Conservation (phyloP, 2,113 vertebrate species). For the Miniopterus natalensis region DNA sequence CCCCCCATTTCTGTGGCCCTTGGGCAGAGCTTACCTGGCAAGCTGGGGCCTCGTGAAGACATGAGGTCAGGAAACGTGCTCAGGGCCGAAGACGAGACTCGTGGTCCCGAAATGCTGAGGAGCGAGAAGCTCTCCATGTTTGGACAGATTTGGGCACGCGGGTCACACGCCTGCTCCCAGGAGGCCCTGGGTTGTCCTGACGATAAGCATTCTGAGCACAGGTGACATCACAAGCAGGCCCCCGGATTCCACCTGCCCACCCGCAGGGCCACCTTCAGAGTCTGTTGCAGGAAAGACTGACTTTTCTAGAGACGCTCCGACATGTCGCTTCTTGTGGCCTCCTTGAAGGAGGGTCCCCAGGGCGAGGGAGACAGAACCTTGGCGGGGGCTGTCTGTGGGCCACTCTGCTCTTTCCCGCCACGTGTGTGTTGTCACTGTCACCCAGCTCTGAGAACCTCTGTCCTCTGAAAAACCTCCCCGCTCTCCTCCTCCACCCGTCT, state of each 20-base stretch:
- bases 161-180: background rate
- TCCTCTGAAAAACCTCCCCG: background rate
- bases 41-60: background rate
- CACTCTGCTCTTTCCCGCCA: background rate
- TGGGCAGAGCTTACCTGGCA: conserved; percentile 70
- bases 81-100: background rate
- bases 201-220: background rate
- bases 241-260: background rate
- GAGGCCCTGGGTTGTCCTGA: background rate
- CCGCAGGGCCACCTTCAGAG: background rate
- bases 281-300: background rate
- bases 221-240: conserved; percentile 75
- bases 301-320: background rate
- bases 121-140: conserved; percentile 79
- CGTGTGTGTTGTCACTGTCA: background rate
- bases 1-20: background rate
- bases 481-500: background rate
- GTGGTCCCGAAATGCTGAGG: conserved; percentile 43
- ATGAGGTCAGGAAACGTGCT: background rate
- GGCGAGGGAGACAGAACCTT: background rate
- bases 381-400: background rate
- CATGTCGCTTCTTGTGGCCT: background rate
- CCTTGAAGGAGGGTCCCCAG: background rate
- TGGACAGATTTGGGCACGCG: background rate
- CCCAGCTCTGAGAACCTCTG: background rate